Percentiles rank a stretch among this genome's conserved stretches.
Conservation (phyloP, 2,797 vertebrate species). For the Chelon auratus region DNA sequence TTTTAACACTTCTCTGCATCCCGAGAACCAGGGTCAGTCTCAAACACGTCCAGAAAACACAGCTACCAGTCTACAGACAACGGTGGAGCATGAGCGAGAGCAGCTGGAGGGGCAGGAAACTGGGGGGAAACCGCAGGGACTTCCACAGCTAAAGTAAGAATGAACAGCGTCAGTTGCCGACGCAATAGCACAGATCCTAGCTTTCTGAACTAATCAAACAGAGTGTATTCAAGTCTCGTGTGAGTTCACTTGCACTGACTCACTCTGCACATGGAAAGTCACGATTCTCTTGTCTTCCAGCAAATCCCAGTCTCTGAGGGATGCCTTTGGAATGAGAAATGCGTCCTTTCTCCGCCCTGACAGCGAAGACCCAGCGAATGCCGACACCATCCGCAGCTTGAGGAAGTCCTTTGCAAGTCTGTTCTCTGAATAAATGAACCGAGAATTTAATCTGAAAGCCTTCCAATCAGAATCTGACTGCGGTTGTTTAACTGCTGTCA, state of each 20-base stretch:
- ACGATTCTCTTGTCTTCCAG: conserved; percentile 74
- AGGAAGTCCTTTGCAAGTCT: conserved; percentile 89
- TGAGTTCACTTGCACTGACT: neutral
- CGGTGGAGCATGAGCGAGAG: neutral
- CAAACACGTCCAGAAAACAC: conserved; percentile 6
- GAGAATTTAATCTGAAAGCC: too few relatives aligned
- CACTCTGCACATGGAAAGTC: conserved; percentile 14
- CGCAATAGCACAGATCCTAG: neutral
- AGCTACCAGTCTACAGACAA: neutral
- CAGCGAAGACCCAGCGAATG: conserved; percentile 85
- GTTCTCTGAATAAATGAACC: conserved; percentile 82
- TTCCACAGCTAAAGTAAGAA: conserved; percentile 88
- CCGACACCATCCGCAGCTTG: conserved; percentile 87
- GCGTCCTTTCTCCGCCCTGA: conserved; percentile 68
- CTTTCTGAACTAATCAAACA: neutral
- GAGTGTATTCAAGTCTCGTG: neutral
- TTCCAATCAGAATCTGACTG: neutral
- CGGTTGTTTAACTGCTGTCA: neutral
- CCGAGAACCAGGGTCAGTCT: conserved; percentile 10
- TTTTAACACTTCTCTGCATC: conserved; percentile 28
- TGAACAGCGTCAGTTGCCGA: neutral
- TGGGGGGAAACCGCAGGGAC: conserved; percentile 80
- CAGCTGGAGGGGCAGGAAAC: conserved; percentile 52
- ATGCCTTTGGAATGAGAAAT: conserved; percentile 86
- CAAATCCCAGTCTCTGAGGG: conserved; percentile 78